Evolutionary conservation across 2,113 vertebrate genomes (phyloP).

Genomic region (Camelus dromedarius): DNA sequence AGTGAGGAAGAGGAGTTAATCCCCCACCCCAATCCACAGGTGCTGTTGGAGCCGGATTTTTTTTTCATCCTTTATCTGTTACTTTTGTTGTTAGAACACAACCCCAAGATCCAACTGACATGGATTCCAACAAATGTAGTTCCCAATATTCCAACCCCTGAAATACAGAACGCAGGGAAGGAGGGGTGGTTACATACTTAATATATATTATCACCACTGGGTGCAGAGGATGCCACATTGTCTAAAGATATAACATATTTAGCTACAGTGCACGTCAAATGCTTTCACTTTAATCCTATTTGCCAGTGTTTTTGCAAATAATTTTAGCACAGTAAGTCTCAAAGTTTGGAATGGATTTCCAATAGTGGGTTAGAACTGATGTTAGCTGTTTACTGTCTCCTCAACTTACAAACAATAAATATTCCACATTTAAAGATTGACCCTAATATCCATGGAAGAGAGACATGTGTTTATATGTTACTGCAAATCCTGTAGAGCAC

Average conservation of each 20-base stretch:
- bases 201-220: not conserved
- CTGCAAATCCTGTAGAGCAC: not conserved
- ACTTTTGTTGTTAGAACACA: not conserved
- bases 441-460: not conserved
- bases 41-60: too few relatives aligned
- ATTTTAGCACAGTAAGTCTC: not conserved
- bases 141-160: not conserved
- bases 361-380: not conserved
- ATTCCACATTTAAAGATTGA: constrained; percentile 24
- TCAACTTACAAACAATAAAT: not conserved
- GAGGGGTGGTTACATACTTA: accelerated
- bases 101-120: not conserved
- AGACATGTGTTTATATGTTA: not conserved
- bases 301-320: not conserved
- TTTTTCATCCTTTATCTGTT: not conserved
- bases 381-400: not conserved
- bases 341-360: constrained; percentile 1
- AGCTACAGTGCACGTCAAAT: not conserved
- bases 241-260: not conserved
- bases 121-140: not conserved
- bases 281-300: not conserved
- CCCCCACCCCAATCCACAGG: not conserved
- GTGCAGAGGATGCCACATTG: not conserved
- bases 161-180: not conserved
- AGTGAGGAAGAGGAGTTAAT: not conserved